Base-by-base conservation (phyloP, 2,888 invertebrate genomes). In the Drosophila mettleri region DNA sequence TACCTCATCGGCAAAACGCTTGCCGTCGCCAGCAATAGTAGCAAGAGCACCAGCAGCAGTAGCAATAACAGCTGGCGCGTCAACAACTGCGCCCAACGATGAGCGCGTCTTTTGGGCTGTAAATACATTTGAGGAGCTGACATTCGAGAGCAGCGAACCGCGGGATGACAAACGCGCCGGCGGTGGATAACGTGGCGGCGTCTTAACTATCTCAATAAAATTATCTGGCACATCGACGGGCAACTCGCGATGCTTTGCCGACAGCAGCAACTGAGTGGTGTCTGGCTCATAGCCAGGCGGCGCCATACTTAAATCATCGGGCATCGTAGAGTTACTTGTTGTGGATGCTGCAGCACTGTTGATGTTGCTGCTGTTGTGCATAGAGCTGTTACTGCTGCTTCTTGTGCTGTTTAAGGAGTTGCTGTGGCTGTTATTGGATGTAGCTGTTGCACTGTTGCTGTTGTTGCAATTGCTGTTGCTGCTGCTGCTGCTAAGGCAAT, bases 221-320 rank as follows among this genome's bases (percentile, higher is more conserved):
- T 95, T 95, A 73, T 97, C 97, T 5, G 98, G 98, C 74, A 97
- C 97, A 92, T 98, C 98, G 64, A 98, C 97, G 3, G 98, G 96
- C 93, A 95, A 93, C 91, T 95, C 95, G 69, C 95, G 93, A 85
- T 93, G 93, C 65, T 91, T 92, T 7, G 48, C 20, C 14, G 70
- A 51, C 27, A 57, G 8, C 16, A 69, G 45, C 41, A 46, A 22
- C 2, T 49, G 33, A 16, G 8, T 48, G 9, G 9, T 9, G 8
- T 24, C 27, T 27, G 90, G 60, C 67, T 92, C 92, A 59, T 91
- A 92, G 67, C 91, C 90, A 0, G 92, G 91, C 4, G 91, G 91
- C 0, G 92, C 91, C 27, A 90, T 74, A n/a, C 90, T 90, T 1
- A 84, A 36, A 29, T 89, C 89, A 51, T 88, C 86, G 24, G 80